phyloP scores from a whole-genome alignment of 2,797 vertebrate genomes.

The Anguilla megastoma region DNA sequence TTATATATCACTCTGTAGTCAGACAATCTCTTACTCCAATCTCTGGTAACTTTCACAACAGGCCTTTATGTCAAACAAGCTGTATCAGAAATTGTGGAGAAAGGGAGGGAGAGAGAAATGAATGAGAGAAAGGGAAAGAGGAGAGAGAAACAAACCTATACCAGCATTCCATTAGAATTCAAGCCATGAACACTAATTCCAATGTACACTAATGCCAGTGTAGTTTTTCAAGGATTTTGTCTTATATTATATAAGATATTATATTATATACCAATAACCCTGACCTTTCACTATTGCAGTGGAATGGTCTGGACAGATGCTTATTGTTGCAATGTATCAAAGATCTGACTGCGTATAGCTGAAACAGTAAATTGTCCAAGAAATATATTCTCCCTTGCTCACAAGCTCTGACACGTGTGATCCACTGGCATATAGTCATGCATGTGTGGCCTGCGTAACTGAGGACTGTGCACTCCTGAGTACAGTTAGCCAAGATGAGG shows the following conservation, averaged over 20 bases:
- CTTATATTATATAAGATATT: neutral
- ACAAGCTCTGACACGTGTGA: neutral
- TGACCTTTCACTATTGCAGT: neutral
- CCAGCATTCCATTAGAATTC: neutral
- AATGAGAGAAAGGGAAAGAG: neutral
- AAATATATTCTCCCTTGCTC: too few species aligned
- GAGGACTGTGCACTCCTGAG: neutral
- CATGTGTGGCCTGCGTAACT: neutral
- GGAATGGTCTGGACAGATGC: neutral
- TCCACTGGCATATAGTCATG: neutral
- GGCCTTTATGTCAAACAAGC: neutral
- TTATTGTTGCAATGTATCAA: neutral
- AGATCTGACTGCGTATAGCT: neutral
- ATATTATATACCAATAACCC: neutral
- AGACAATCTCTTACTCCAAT: neutral
- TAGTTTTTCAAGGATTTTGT: neutral
- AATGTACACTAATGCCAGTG: neutral
- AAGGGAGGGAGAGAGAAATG: neutral
- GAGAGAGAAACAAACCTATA: neutral
- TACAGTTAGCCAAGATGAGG: neutral
- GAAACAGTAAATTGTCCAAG: neutral
- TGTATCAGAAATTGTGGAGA: neutral
- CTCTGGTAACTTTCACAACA: neutral
- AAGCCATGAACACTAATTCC: neutral
- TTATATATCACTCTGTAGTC: neutral